These are phyloP conservation scores for Glomeris marginata DNA, from an alignment of 2,888 invertebrate species.

Conservation along the genomic window DNA sequence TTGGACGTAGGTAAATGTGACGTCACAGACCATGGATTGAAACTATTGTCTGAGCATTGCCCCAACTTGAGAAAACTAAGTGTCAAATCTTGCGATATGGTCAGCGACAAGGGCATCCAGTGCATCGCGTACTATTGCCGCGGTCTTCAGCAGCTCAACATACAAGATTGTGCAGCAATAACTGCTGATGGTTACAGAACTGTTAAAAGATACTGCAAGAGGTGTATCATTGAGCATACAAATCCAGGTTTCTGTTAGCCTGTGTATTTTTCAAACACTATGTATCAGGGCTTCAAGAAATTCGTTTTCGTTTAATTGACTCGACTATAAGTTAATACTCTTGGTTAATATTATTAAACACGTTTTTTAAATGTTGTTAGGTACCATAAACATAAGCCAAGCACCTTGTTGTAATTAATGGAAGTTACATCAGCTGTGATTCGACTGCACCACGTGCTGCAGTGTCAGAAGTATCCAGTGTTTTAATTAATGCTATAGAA, in stretches of 20 bases:
- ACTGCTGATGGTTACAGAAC: conserved; percentile 77
- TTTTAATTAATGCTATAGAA: too few species aligned
- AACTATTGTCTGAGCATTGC: conserved; percentile 64
- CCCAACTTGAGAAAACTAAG: conserved; percentile 81
- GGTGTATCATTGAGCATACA: conserved; percentile 87
- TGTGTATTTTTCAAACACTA: neutral
- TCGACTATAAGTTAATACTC: too few species aligned
- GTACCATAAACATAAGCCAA: too few species aligned
- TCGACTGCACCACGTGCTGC: too few species aligned
- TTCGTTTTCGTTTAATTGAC: too few species aligned
- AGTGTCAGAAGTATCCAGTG: too few species aligned
- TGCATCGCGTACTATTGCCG: conserved; percentile 78
- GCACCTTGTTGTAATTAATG: too few species aligned
- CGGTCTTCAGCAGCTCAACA: conserved; percentile 76
- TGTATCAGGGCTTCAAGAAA: too few species aligned
- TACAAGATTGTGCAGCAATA: conserved; percentile 82
- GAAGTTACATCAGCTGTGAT: too few species aligned
- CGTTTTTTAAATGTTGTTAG: too few species aligned
- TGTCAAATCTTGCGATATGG: conserved; percentile 74
- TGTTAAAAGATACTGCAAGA: conserved; percentile 79
- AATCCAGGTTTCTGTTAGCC: conserved; percentile 77
- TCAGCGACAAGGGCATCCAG: conserved; percentile 76
- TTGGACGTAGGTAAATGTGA: conserved; percentile 87
- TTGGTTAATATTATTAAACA: too few species aligned
- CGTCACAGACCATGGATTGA: conserved; percentile 73